Conservation (phyloP, 2,113 vertebrate species). For the Tachycineta bicolor region DNA sequence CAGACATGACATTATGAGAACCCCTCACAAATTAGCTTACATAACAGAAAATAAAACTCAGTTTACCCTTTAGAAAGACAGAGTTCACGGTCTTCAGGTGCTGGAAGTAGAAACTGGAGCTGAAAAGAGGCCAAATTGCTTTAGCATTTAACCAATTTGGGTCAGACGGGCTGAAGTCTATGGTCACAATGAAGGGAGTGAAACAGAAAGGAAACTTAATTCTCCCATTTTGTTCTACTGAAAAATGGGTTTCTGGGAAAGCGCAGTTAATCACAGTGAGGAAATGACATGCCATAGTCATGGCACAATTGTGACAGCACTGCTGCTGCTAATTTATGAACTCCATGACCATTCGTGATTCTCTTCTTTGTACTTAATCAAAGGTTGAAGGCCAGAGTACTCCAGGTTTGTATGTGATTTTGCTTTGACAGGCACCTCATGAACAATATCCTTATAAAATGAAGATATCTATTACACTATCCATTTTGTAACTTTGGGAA, state of each 20-base stretch:
- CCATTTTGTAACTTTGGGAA: neutral
- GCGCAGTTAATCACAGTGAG: neutral
- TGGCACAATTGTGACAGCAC: conserved; percentile 1
- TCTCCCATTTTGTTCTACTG: neutral
- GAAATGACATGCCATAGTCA: neutral
- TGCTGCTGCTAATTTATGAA: neutral
- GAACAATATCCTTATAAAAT: neutral
- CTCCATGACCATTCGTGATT: neutral
- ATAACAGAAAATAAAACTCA: conserved; percentile 40
- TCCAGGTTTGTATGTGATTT: neutral
- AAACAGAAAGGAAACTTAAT: conserved; percentile 25
- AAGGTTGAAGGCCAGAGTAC: neutral
- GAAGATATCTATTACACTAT: neutral
- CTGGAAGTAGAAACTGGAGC: neutral
- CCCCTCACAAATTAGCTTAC: conserved; percentile 53
- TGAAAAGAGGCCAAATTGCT: conserved; percentile 28
- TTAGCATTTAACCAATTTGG: conserved; percentile 40
- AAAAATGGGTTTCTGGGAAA: conserved; percentile 21
- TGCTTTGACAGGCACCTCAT: neutral
- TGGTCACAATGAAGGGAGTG: neutral
- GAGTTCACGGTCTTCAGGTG: neutral
- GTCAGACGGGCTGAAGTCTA: neutral
- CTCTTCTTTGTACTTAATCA: neutral
- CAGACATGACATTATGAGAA: conserved; percentile 63
- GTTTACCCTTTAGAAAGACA: conserved; percentile 46